These are phyloP conservation scores for Xiphophorus hellerii DNA, from an alignment of 2,113 vertebrate genomes.

Conservation along the genomic window DNA sequence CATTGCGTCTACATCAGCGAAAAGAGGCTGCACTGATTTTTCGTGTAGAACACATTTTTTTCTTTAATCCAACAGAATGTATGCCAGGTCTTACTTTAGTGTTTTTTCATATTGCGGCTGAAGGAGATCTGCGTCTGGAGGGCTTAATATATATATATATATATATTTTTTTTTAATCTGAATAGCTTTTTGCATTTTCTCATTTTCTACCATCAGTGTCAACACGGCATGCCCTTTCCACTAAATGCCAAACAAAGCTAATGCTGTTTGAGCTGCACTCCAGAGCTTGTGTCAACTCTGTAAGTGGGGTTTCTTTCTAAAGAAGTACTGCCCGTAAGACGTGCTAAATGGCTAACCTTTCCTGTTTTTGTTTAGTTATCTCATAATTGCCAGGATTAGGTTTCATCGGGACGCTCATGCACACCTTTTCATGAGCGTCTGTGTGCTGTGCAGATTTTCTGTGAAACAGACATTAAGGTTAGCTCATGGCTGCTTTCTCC, in stretches of 20 bases:
- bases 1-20: conserved; percentile 56
- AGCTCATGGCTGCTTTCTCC: background rate
- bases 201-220: conserved; percentile 39
- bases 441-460: background rate
- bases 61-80: conserved; percentile 64
- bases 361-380: background rate
- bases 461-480: too few relatives aligned
- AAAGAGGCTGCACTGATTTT: conserved; percentile 61
- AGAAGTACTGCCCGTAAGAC: background rate
- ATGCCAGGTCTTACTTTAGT: conserved; percentile 58
- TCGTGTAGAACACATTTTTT: conserved; percentile 57
- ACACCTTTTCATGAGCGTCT: too few relatives aligned
- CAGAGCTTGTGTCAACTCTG: background rate
- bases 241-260: conserved; percentile 40
- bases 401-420: background rate
- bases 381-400: background rate
- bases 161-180: conserved; percentile 35
- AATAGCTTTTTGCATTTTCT: conserved; percentile 52
- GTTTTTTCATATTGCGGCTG: conserved; percentile 53
- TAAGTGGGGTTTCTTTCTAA: background rate
- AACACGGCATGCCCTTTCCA: conserved; percentile 15
- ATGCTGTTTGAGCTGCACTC: background rate
- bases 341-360: background rate
- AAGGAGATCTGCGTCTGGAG: conserved; percentile 33
- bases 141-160: conserved; percentile 35